phyloP scores from a whole-genome alignment of 2,797 vertebrate genomes.

The Mallotus villosus region DNA sequence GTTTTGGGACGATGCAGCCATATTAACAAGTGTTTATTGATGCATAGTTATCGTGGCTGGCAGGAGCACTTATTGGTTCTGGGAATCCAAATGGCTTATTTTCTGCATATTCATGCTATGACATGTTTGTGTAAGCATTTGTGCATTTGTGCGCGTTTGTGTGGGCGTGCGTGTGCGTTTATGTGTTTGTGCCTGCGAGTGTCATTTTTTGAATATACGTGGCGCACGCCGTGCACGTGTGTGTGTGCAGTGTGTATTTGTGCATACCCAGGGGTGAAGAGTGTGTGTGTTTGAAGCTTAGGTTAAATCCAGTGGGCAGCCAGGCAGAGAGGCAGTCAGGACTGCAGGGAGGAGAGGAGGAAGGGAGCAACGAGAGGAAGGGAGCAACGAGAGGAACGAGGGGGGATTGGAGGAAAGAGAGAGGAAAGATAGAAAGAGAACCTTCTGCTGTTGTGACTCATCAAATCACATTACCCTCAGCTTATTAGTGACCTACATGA shows the following conservation, averaged over 20 bases:
- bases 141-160: not conserved
- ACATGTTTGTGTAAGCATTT: not conserved
- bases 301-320: conserved; percentile 1
- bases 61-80: not conserved
- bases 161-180: conserved; percentile 6
- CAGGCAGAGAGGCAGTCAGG: not conserved
- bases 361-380: not conserved
- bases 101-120: not conserved
- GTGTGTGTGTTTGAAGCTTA: conserved; percentile 6
- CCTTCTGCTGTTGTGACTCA: conserved; percentile 1
- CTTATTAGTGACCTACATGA: not conserved
- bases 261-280: not conserved
- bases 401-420: not conserved
- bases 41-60: not conserved
- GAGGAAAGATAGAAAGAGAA: not conserved
- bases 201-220: too few relatives aligned
- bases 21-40: not conserved
- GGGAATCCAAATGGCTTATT: not conserved
- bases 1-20: not conserved
- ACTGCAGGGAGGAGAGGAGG: not conserved
- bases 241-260: conserved; percentile 27
- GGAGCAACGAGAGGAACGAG: not conserved
- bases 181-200: not conserved
- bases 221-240: not conserved
- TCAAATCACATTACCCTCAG: not conserved